Conservation (phyloP, 2,797 vertebrate species). For the Spatula clypeata region DNA sequence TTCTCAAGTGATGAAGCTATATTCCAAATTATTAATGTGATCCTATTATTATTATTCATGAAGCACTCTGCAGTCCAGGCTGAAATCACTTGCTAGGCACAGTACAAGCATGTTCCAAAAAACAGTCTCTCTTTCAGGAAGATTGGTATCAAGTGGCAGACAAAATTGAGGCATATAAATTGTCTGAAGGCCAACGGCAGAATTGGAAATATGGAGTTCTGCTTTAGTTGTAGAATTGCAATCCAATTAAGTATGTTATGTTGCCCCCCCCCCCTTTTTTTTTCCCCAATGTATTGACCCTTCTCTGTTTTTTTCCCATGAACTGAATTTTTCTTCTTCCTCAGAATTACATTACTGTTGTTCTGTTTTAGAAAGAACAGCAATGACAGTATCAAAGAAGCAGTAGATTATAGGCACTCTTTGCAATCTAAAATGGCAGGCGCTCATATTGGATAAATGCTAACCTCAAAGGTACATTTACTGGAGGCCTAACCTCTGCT, state of each 20-base stretch:
- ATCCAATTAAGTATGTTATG: background rate
- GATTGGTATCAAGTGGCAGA: background rate
- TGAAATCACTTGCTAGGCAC: background rate
- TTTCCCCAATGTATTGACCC: background rate
- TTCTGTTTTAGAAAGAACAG: background rate
- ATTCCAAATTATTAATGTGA: constrained; percentile 9
- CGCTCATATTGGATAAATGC: background rate
- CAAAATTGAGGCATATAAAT: background rate
- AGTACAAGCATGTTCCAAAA: background rate
- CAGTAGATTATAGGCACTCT: background rate
- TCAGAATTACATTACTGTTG: background rate
- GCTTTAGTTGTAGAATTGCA: background rate
- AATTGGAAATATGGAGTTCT: background rate
- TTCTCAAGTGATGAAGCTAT: background rate
- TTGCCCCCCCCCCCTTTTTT: too few relatives aligned
- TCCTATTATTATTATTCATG: background rate
- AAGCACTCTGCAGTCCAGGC: background rate
- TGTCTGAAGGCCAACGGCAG: background rate
- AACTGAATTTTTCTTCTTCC: background rate
- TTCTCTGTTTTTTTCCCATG: background rate
- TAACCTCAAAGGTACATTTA: background rate
- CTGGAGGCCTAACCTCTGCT: background rate
- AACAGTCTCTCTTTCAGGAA: background rate
- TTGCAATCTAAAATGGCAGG: background rate
- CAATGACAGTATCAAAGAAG: background rate